Percentiles rank a stretch among this genome's conserved stretches.
Conservation (phyloP, 2,113 vertebrate genomes). For the Tupaia chinensis region DNA sequence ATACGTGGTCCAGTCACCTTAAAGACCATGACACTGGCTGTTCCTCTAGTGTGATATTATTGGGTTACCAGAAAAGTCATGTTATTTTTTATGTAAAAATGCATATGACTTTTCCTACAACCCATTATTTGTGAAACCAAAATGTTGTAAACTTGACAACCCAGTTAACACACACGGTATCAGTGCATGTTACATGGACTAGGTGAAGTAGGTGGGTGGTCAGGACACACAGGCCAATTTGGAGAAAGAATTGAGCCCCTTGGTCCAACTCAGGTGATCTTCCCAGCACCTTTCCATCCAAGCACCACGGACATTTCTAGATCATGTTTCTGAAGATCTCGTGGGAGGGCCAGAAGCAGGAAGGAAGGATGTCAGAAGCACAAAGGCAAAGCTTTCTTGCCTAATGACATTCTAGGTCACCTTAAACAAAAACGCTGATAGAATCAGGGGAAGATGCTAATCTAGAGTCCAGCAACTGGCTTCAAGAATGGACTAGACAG, state of each 20-base stretch:
- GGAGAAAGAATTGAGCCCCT: neutral
- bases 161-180: neutral
- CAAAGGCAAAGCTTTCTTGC: neutral
- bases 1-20: no score
- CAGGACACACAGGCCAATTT: neutral
- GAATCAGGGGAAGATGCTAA: neutral
- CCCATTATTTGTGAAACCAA: neutral
- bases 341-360: neutral
- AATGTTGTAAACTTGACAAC: neutral
- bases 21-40: no score
- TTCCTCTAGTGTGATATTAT: no score
- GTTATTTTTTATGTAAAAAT: no score
- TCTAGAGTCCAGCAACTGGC: neutral
- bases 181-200: no score
- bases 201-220: neutral
- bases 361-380: neutral
- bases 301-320: neutral
- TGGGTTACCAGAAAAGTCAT: no score
- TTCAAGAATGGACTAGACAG: conserved; percentile 32
- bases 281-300: neutral
- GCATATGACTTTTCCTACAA: no score
- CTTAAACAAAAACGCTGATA: neutral
- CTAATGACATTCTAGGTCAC: neutral
- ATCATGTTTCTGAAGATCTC: neutral
- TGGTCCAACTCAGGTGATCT: neutral